A percentile compares a stretch with the other conserved stretches of the same genome.
Conservation (phyloP, 2,888 invertebrate species). For the Colostygia pectinataria region DNA sequence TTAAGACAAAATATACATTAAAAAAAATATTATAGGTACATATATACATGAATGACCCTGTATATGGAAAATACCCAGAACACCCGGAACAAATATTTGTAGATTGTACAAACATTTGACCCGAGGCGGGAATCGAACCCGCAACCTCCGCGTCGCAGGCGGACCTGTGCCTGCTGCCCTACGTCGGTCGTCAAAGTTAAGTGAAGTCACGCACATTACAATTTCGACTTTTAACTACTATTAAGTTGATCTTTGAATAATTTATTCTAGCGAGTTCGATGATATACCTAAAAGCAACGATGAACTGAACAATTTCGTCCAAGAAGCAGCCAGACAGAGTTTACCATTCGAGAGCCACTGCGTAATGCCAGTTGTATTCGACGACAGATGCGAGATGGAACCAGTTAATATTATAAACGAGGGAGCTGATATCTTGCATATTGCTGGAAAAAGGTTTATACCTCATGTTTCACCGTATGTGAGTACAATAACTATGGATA, state of each 20-base stretch:
- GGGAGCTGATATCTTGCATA: constrained; percentile 45
- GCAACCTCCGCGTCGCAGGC: no score
- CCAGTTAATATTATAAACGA: constrained; percentile 36
- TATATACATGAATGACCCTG: no score
- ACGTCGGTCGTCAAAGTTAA: no score
- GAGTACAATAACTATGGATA: constrained; percentile 50
- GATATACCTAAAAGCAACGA: constrained; percentile 30
- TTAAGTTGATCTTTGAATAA: neutral
- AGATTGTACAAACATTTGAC: no score
- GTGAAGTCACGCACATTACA: no score
- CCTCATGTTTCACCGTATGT: constrained; percentile 73
- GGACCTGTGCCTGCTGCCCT: no score
- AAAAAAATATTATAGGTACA: no score
- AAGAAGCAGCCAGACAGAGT: constrained; percentile 36
- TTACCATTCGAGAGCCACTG: constrained; percentile 72
- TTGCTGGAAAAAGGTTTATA: constrained; percentile 54
- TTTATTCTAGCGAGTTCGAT: constrained; percentile 48
- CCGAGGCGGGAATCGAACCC: no score
- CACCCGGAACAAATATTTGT: no score
- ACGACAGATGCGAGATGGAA: constrained; percentile 43
- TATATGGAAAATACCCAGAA: no score
- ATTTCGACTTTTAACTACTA: no score
- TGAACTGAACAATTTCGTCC: constrained; percentile 51
- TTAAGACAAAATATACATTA: no score
- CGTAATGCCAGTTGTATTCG: constrained; percentile 54